A percentile compares a stretch with the other conserved stretches of the same genome.
Conservation (phyloP, 2,113 vertebrate genomes). For the Rafetus swinhoei region DNA sequence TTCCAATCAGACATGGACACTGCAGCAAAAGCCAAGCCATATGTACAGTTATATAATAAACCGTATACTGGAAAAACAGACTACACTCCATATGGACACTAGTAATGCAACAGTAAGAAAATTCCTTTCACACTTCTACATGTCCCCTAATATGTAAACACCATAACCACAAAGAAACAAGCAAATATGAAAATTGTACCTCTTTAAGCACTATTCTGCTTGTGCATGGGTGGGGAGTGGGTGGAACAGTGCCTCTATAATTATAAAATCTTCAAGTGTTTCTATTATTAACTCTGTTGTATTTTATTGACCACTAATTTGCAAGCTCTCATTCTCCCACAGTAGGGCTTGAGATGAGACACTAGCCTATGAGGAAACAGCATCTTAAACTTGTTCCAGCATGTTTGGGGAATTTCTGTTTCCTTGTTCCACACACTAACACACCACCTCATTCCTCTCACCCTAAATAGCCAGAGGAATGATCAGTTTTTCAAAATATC, state of each 20-base stretch:
- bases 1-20: not conserved
- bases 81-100: accelerated
- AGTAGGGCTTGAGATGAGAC: not conserved
- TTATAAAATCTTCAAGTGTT: not conserved
- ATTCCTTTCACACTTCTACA: not conserved
- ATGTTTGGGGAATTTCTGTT: not conserved
- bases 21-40: not conserved
- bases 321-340: not conserved
- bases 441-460: not conserved
- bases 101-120: not conserved
- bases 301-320: not conserved
- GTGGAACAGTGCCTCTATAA: not conserved
- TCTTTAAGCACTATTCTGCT: not conserved
- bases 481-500: not conserved
- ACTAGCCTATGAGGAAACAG: not conserved
- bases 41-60: accelerated
- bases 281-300: not conserved
- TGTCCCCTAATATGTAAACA: accelerated
- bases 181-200: not conserved
- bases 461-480: not conserved
- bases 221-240: not conserved
- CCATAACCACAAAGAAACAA: accelerated
- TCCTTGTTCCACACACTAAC: not conserved
- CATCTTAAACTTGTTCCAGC: not conserved
- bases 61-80: not conserved